Evolutionary conservation across 1,140 invertebrate species (phyloP), one percentile per base, ranked within the genome.

Genomic region (Metopolophium dirhodum): DNA sequence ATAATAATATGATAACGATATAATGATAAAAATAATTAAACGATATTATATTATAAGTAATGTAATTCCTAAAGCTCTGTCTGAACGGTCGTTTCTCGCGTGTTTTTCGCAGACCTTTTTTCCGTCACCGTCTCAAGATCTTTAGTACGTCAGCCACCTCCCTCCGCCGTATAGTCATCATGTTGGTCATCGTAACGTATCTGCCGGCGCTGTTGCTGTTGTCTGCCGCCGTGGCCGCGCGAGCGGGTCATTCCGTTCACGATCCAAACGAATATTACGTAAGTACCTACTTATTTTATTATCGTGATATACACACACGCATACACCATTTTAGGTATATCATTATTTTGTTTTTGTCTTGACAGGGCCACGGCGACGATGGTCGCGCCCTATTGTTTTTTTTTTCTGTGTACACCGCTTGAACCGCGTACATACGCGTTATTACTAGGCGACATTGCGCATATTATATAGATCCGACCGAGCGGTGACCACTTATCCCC

Each of bases 251-350:
- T 26, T 49, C 90, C 45, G 90, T 41, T 37, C 89, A 94, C 89
- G 90, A 92, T 77, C 93, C 94, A 51, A 90, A 57, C 49, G 94
- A 94, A 86, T 93, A 94, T 86, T 94, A 94, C 77, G 94, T 94
- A 82, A 94, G 94, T 94, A 22, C 18, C 35, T 88, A 49, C 18
- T 51, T 88, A 49, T 41, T 41, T 41, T 41, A 85, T 23, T 87
- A 87, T 47, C 45, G 37, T 87, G 49, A 87, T 87, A n/a, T 7
- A 87, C 47, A 35, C 47, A 35, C 61, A 68, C 61, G n/a, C 61
- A 26, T 23, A 26, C 82, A 41, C 35, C 1, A 45, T 26, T 20
- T 86, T 47, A 86, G n/a, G 61, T 77, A 35, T 77, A n/a, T 35
- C 18, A 77, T 77, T n/a, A 77, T 26, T 68, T 30, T 61, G 7